phyloP scores from a whole-genome alignment of 2,797 vertebrate species.

The Xenentodon cancila region DNA sequence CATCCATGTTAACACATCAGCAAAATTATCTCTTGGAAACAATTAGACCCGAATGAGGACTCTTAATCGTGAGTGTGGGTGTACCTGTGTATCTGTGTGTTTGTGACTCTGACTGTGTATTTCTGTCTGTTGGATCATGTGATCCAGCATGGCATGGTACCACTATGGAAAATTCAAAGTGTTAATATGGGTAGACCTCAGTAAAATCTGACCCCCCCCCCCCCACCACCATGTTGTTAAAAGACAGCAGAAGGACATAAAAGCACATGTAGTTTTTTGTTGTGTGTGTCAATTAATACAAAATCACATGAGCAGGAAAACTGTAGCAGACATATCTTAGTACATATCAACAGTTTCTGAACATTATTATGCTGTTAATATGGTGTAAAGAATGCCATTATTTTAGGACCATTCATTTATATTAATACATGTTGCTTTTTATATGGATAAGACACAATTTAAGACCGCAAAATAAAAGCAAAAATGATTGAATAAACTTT shows the following conservation, averaged over 20 bases:
- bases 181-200: conserved; percentile 53
- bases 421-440: not conserved
- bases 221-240: not conserved
- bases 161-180: conserved; percentile 71
- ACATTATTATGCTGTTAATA: not conserved
- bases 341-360: no score
- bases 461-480: not conserved
- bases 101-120: conserved; percentile 25
- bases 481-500: no score
- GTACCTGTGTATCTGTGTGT: conserved; percentile 18
- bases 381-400: not conserved
- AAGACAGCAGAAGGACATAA: no score
- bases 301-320: no score
- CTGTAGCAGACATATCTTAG: no score
- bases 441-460: not conserved
- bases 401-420: not conserved
- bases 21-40: conserved; percentile 56
- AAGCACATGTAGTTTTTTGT: no score
- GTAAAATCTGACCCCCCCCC: conserved; percentile 54
- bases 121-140: not conserved
- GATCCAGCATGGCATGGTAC: conserved; percentile 39
- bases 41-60: conserved; percentile 43
- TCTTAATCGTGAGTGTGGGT: conserved; percentile 24
- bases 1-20: conserved; percentile 50
- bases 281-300: no score